These are phyloP conservation scores for Cetoscarus ocellatus DNA, from an alignment of 2,797 vertebrate species.

Conservation along the genomic window DNA sequence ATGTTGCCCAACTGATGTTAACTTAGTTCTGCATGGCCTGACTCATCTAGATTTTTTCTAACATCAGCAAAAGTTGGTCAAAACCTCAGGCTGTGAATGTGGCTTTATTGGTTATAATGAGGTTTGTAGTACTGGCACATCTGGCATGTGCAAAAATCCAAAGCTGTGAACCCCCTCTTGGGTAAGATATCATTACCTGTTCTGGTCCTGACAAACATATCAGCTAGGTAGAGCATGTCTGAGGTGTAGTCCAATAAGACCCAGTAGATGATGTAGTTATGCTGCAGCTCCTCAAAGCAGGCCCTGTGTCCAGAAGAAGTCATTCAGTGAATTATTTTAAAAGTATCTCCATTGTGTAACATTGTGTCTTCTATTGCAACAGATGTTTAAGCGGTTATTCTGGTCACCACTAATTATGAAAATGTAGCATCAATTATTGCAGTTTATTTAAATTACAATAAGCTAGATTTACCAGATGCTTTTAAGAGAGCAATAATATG, in stretches of 20 bases:
- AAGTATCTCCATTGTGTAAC: neutral
- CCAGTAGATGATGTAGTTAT: constrained; percentile 88
- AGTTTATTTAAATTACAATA: neutral
- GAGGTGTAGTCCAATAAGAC: constrained; percentile 91
- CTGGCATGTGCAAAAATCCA: neutral
- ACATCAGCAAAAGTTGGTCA: too few relatives aligned
- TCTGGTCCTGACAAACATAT: constrained; percentile 92
- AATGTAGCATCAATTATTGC: neutral
- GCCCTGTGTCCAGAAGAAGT: constrained; percentile 83
- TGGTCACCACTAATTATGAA: neutral
- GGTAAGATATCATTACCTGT: constrained; percentile 87
- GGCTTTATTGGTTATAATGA: too few relatives aligned
- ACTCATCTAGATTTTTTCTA: too few relatives aligned
- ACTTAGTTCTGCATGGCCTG: too few relatives aligned
- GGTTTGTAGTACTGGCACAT: too few relatives aligned
- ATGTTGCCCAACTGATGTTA: too few relatives aligned
- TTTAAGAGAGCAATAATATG: neutral
- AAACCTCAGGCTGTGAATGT: too few relatives aligned
- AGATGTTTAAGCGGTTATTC: neutral
- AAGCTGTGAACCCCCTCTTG: too few relatives aligned
- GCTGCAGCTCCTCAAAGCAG: constrained; percentile 96
- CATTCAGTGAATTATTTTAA: neutral
- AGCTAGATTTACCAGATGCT: neutral
- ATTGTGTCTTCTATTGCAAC: neutral
- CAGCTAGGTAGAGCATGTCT: constrained; percentile 90